These are phyloP conservation scores for Neodontobutis hainanensis DNA, from an alignment of 2,113 vertebrate genomes.

Conservation along the genomic window DNA sequence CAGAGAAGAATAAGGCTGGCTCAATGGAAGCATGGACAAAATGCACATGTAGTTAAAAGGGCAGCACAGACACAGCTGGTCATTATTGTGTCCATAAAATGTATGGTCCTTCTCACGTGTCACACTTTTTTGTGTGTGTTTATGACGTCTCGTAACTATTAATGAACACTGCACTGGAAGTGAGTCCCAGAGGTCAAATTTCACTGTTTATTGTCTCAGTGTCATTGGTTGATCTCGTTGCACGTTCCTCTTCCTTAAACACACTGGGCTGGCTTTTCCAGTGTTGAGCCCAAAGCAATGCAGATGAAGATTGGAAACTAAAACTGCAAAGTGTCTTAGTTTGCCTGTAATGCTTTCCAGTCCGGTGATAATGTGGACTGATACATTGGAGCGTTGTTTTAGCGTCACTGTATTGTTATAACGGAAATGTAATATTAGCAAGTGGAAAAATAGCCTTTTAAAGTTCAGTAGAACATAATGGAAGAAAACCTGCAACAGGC, in stretches of 20 bases:
- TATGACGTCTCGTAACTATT: background rate
- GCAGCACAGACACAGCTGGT: conserved; percentile 1
- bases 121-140: background rate
- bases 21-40: conserved; percentile 19
- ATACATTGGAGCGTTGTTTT: too few relatives aligned
- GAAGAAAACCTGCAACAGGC: too few relatives aligned
- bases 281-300: background rate
- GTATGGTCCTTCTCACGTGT: background rate
- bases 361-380: too few relatives aligned
- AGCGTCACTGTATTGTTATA: too few relatives aligned
- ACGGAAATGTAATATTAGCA: too few relatives aligned
- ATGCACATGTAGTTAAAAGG: conserved; percentile 1
- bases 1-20: conserved; percentile 5
- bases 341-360: background rate
- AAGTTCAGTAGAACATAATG: too few relatives aligned
- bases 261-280: background rate
- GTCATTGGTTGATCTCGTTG: too few relatives aligned
- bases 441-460: too few relatives aligned
- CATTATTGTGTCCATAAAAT: conserved; percentile 4
- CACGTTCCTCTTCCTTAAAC: background rate
- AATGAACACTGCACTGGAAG: background rate
- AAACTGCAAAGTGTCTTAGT: background rate
- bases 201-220: too few relatives aligned
- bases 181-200: background rate
- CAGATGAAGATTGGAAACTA: background rate